Evolutionary conservation across 1,140 invertebrate genomes (phyloP), one percentile per base, ranked within the genome.

Genomic region (Matsumurasca onukii): DNA sequence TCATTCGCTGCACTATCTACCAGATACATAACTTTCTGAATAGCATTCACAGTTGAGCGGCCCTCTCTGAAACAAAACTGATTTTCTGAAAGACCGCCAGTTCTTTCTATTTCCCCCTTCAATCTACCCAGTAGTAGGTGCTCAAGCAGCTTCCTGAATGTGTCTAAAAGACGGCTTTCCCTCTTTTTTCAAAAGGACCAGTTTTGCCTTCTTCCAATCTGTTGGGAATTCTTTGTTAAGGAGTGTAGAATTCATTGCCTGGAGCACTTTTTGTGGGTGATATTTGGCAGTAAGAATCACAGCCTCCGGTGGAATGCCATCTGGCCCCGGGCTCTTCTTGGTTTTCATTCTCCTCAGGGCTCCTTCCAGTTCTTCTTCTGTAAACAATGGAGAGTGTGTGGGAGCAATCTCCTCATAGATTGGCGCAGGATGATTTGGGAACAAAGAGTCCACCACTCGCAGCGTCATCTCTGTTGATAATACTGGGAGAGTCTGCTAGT

Each of bases 181-280:
- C 51, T 55, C 17, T 25, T 55, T 55, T n/a, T n/a, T n/a, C 17
- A 55, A 25, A 20, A 55, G 51, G 9, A 55, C 24, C 51, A 55
- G 51, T 25, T 20, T 55, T n/a, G 51, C 20, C 20, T 55, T 25
- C 24, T 55, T 55, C 51, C 51, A 55, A 9, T 55, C 17, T n/a
- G 17, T 13, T 25, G 24, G 51, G 51, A 55, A 55, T 9, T 39
- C 34, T 39, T 39, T 17, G 17, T 39, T 39, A 17, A 39, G 34
- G 17, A 39, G 34, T 5, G 17, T 17, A 39, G 5, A 17, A 39
- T 39, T 39, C 34, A 39, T 39, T 9, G 34, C 34, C 34, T 39
- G 34, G 17, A 39, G 34, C 5, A 39, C 34, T 39, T 39, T 39
- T 17, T 39, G 34, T 9, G 34, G 34, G 5, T 39, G 34, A 17